Percentiles rank a stretch among this genome's conserved stretches.
phyloP scores from a whole-genome alignment of 2,113 vertebrate genomes.

The Cathartes aura region DNA sequence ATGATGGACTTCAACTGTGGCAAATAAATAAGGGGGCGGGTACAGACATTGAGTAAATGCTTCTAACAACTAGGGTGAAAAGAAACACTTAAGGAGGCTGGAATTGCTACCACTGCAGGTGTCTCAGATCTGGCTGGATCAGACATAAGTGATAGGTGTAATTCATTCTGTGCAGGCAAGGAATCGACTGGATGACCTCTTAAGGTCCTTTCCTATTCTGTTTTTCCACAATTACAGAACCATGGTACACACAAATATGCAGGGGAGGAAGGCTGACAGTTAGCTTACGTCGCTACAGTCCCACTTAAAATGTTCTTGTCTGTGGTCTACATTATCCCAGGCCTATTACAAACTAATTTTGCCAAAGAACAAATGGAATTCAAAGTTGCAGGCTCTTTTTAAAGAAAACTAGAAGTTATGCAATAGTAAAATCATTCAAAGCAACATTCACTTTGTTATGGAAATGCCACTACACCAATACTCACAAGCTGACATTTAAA shows the following conservation, averaged over 20 bases:
- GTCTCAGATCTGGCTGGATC: background rate
- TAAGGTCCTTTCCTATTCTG: background rate
- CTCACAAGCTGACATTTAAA: background rate
- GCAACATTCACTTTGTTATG: background rate
- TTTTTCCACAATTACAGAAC: background rate
- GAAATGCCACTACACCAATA: background rate
- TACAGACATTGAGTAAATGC: background rate
- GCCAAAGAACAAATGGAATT: background rate
- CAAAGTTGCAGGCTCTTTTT: background rate
- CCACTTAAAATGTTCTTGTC: background rate
- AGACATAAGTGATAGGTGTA: background rate
- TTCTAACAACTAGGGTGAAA: background rate
- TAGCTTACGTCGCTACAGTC: background rate
- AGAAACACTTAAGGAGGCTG: background rate
- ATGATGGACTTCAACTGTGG: background rate
- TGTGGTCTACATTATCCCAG: background rate
- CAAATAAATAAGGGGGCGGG: background rate
- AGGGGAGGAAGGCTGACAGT: background rate
- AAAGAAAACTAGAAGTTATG: background rate
- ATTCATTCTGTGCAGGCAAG: background rate
- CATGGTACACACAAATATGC: background rate
- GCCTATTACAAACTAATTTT: background rate
- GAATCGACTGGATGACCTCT: accelerated
- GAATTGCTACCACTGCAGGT: background rate
- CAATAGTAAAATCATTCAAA: background rate